These are phyloP conservation scores for Apis dorsata DNA, from an alignment of 1,140 invertebrate genomes.

Conservation along the genomic window DNA sequence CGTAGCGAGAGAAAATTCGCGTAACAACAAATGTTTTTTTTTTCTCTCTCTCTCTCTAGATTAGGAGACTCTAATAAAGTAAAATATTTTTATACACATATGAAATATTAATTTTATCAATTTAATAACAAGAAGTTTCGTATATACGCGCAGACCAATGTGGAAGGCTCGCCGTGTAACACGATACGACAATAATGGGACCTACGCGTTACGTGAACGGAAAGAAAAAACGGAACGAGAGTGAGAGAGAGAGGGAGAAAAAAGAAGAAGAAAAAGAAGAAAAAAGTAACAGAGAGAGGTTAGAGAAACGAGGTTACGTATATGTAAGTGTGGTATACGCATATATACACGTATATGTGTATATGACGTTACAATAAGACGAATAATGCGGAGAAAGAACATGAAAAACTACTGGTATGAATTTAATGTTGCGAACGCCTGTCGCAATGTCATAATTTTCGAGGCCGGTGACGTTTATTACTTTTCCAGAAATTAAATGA, in stretches of 20 bases:
- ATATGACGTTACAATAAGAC: conserved; percentile 3
- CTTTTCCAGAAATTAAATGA: conserved; percentile 7
- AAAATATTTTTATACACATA: too few species aligned
- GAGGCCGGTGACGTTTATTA: conserved; percentile 17
- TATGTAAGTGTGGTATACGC: neutral
- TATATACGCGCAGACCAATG: too few species aligned
- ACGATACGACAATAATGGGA: too few species aligned
- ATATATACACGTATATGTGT: neutral
- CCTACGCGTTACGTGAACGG: too few species aligned
- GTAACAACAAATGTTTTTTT: too few species aligned
- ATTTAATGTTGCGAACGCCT: conserved; percentile 1
- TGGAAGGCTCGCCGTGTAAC: too few species aligned
- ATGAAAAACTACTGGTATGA: neutral
- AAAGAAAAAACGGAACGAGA: neutral
- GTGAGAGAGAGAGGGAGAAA: neutral
- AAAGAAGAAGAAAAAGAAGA: neutral
- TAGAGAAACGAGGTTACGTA: neutral
- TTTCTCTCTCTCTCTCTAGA: too few species aligned
- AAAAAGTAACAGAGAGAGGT: neutral
- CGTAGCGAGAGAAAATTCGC: too few species aligned
- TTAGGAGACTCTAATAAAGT: too few species aligned
- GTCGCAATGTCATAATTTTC: conserved; percentile 6
- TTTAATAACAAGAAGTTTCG: too few species aligned
- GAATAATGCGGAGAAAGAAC: neutral
- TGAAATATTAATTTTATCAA: too few species aligned